A percentile compares a stretch with the other conserved stretches of the same genome.
phyloP scores from a whole-genome alignment of 2,888 invertebrate genomes.

The Apamea anceps region DNA sequence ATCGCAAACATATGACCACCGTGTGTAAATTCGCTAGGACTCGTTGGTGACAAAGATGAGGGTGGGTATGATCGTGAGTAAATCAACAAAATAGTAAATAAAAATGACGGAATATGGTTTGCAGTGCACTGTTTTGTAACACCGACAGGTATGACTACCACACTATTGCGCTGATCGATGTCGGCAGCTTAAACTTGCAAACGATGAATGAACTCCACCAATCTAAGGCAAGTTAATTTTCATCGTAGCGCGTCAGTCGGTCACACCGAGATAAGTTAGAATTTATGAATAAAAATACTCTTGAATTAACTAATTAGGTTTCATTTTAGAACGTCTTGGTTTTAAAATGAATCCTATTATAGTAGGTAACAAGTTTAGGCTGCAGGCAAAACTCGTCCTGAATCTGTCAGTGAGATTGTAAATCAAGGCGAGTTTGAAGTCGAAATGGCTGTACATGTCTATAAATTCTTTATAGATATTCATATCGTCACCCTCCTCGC shows the following conservation, averaged over 20 bases:
- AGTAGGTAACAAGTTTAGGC: conserved; percentile 29
- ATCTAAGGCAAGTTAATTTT: background rate
- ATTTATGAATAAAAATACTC: background rate
- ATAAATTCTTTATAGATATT: conserved; percentile 42
- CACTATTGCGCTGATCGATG: conserved; percentile 25
- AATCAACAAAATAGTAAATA: conserved; percentile 65
- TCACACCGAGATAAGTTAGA: background rate
- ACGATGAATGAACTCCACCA: background rate
- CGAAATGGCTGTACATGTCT: conserved; percentile 20
- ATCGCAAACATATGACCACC: conserved; percentile 90
- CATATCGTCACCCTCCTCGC: no score
- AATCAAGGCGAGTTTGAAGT: conserved; percentile 36
- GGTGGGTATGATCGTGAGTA: conserved; percentile 67
- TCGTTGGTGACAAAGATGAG: conserved; percentile 78
- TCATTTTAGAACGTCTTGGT: background rate
- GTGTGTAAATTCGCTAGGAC: conserved; percentile 90
- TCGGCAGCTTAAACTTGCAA: conserved; percentile 28
- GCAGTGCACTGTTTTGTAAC: conserved; percentile 65
- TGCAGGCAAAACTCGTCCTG: conserved; percentile 31
- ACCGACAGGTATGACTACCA: conserved; percentile 32
- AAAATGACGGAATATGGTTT: conserved; percentile 60
- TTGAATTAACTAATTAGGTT: background rate
- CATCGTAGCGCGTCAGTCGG: background rate
- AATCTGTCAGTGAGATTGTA: conserved; percentile 47
- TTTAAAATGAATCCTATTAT: background rate